Conservation (phyloP, 2,888 invertebrate genomes). For the Acanthopleura granulata region DNA sequence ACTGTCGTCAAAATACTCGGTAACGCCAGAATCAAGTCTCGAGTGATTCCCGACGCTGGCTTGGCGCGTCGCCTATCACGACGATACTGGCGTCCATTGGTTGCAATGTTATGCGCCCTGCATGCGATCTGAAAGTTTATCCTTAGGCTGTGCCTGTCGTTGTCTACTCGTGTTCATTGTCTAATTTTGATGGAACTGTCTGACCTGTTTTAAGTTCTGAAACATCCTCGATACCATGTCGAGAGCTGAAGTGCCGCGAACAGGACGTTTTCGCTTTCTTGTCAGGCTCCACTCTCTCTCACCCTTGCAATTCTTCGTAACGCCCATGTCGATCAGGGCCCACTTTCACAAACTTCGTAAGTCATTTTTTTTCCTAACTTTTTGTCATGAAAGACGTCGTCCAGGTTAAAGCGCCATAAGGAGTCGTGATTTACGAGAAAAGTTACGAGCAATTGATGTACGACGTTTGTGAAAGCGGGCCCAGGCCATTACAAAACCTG, state of each 20-base stretch:
- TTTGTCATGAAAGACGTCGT: no score
- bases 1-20: no score
- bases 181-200: slow-evolving; percentile 17
- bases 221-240: slow-evolving; percentile 21
- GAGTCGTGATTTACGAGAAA: no score
- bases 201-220: slow-evolving; percentile 17
- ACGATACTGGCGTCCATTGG: slow-evolving; percentile 2
- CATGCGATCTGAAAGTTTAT: not conserved
- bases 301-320: slow-evolving; percentile 6
- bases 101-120: slow-evolving; percentile 13
- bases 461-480: no score
- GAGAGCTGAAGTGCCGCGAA: slow-evolving; percentile 10
- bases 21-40: not conserved
- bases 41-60: not conserved
- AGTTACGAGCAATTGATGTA: no score
- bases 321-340: slow-evolving; percentile 18
- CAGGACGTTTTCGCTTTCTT: not conserved
- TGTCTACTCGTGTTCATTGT: slow-evolving; percentile 20
- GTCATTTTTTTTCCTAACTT: slow-evolving; percentile 7
- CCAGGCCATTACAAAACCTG: no score
- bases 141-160: not conserved
- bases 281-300: not conserved
- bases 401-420: no score
- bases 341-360: no score
- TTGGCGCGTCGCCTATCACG: slow-evolving; percentile 6